Evolutionary conservation across 2,888 invertebrate genomes (phyloP).

Genomic region (Busseola fusca): DNA sequence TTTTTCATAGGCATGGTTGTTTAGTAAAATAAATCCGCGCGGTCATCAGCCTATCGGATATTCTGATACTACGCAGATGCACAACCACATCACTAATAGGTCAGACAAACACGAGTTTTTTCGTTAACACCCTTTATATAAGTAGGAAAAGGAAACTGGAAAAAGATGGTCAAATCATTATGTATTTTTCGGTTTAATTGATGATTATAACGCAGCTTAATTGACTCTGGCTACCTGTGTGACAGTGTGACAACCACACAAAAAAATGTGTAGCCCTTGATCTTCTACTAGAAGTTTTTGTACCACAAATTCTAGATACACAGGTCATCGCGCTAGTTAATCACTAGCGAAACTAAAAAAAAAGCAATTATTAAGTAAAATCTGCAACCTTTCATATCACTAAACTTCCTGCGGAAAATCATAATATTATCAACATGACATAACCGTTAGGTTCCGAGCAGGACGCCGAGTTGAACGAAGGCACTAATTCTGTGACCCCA

Average conservation of each 20-base stretch:
- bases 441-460: slow-evolving; percentile 48
- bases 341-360: too few relatives aligned
- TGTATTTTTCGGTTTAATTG: not conserved
- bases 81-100: slow-evolving; percentile 1
- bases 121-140: not conserved
- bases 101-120: not conserved
- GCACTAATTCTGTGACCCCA: slow-evolving; percentile 62
- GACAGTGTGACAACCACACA: not conserved
- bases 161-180: not conserved
- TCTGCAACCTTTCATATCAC: slow-evolving; percentile 5
- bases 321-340: not conserved
- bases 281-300: not conserved
- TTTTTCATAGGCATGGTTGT: not conserved
- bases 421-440: slow-evolving; percentile 31
- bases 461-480: slow-evolving; percentile 33
- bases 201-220: not conserved
- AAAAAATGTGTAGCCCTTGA: not conserved
- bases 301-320: not conserved
- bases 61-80: not conserved
- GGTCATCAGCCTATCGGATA: not conserved
- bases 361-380: not conserved
- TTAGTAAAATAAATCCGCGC: slow-evolving; percentile 16
- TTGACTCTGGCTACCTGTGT: not conserved
- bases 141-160: not conserved
- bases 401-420: slow-evolving; percentile 6